Conservation (phyloP, 2,113 vertebrate genomes). For the Scartelaos histophorus region DNA sequence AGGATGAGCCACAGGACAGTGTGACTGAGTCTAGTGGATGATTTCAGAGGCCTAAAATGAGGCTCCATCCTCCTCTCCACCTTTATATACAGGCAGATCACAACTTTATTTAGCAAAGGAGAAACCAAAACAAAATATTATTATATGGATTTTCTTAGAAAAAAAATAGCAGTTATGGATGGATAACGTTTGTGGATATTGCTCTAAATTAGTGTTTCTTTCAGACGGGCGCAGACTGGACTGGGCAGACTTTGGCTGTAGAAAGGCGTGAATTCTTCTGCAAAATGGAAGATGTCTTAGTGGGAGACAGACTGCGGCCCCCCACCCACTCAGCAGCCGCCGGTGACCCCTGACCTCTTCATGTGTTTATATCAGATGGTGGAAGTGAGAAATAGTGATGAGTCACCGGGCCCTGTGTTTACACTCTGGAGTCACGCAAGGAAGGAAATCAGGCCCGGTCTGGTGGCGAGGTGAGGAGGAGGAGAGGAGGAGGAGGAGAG, state of each 20-base stretch:
- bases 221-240: constrained; percentile 38
- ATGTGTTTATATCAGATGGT: constrained; percentile 77
- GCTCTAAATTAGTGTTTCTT: constrained; percentile 63
- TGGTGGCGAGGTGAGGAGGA: constrained; percentile 72
- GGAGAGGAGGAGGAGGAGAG: constrained; percentile 72
- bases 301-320: constrained; percentile 47
- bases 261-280: constrained; percentile 70
- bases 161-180: not conserved
- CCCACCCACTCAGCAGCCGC: constrained; percentile 57
- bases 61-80: constrained; percentile 64
- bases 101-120: constrained; percentile 48
- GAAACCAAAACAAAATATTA: constrained; percentile 54
- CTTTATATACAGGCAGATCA: constrained; percentile 45
- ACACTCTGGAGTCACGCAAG: constrained; percentile 77
- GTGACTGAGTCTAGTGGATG: constrained; percentile 78
- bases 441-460: constrained; percentile 79
- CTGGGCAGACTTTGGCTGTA: constrained; percentile 67
- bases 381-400: constrained; percentile 80
- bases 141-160: not conserved
- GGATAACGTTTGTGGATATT: constrained; percentile 28
- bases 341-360: constrained; percentile 72
- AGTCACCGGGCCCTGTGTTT: constrained; percentile 77
- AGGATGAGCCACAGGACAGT: constrained; percentile 70
- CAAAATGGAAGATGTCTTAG: constrained; percentile 68
- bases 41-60: constrained; percentile 73